Conservation (phyloP, 2,888 invertebrate genomes). For the Xestia sexstrigata region DNA sequence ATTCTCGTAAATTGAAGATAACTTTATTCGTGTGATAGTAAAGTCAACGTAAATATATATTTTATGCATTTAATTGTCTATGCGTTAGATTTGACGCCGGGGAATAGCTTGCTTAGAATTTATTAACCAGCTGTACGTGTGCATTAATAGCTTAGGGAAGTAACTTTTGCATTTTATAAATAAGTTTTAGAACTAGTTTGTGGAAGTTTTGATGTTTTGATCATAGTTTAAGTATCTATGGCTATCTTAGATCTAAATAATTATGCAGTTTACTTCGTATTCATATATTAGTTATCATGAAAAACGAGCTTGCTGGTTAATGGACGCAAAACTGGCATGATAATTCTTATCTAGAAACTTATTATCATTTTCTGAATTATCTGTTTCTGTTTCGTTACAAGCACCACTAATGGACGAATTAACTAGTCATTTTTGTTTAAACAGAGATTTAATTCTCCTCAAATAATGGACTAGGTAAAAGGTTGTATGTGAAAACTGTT, state of each 20-base stretch:
- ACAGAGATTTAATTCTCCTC: neutral
- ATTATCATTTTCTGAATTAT: neutral
- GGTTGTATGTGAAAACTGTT: neutral
- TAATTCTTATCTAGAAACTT: neutral
- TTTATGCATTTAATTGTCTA: slow-evolving; percentile 69
- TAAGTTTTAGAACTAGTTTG: slow-evolving; percentile 27
- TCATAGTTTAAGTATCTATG: neutral
- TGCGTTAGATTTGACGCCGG: slow-evolving; percentile 57
- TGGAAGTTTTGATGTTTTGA: neutral
- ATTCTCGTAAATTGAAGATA: slow-evolving; percentile 67
- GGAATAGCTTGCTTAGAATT: slow-evolving; percentile 56
- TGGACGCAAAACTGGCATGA: neutral
- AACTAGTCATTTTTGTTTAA: neutral
- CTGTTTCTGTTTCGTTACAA: too few species aligned
- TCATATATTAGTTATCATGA: neutral
- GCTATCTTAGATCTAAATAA: neutral
- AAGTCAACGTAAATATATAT: slow-evolving; percentile 67
- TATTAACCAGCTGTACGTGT: slow-evolving; percentile 38
- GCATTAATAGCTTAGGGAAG: slow-evolving; percentile 42
- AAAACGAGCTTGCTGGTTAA: neutral
- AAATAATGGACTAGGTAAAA: neutral
- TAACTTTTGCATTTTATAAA: slow-evolving; percentile 48
- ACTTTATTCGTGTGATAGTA: slow-evolving; percentile 68
- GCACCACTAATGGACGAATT: neutral
- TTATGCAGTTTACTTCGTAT: neutral